Base-by-base conservation (phyloP, 2,113 vertebrate genomes). In the Atractosteus spatula region DNA sequence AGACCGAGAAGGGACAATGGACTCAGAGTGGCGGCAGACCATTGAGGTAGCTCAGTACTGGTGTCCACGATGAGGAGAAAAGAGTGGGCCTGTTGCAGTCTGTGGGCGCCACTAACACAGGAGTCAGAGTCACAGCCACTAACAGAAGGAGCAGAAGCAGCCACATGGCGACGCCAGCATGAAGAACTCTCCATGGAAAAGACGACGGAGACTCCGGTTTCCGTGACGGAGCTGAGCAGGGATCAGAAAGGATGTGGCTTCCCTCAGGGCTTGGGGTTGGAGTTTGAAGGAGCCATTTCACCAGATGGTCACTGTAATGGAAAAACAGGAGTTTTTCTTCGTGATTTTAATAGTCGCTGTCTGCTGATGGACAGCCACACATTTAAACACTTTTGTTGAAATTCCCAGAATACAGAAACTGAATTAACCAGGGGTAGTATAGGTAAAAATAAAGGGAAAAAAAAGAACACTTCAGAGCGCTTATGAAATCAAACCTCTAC, bases 21-120 rank as follows among this genome's bases (percentile, higher is more conserved):
- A 80, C 83, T 80, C 76, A 79, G 87, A 87, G 83, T 76, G 78
- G 77, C 73, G 74, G 85, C 80, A 77, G 81, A 74, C 80, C 82
- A 77, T 79, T 89, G 93, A 94, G 92, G 94, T 93, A 93, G 93
- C 85, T 92, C 79, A 88, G 90, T 91, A 89, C 77, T 84, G 79
- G 84, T 88, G 85, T 89, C 84, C 88, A 66, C 56, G 77, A 77
- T 82, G 47, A 79, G 82, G 85, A 88, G 83, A 68, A 75, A 59
- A 66, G n/a, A 63, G 84, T 82, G 82, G 83, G 85, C 80, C 84
- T 78, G 80, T 82, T 79, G 82, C 84, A 83, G 78, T 81, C 86
- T 85, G 72, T 42, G 66, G 71, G 65, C 44, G 65, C 79, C 77
- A 79, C 74, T 64, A 55, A 70, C 17, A 74, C 69, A 74, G 62